Evolutionary conservation across 1,140 invertebrate genomes (phyloP).

Genomic region (Cyclina sinensis): DNA sequence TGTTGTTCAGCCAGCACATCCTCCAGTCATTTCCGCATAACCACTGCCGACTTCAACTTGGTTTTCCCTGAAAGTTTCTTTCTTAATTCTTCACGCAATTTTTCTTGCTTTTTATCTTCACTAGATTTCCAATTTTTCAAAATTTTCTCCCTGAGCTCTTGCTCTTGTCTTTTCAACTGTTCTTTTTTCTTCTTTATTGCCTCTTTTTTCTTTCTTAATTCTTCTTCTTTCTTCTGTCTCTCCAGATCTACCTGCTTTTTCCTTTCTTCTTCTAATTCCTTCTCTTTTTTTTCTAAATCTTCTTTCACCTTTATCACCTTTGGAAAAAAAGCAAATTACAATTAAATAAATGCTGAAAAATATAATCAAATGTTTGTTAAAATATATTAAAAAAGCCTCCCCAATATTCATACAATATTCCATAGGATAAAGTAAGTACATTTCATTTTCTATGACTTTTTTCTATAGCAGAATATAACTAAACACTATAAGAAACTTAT

Average conservation of each 20-base stretch:
- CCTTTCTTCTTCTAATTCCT: constrained; percentile 58
- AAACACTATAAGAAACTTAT: too few relatives aligned
- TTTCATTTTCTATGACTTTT: too few relatives aligned
- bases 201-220: constrained; percentile 46
- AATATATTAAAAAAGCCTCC: too few relatives aligned
- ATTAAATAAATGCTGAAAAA: too few relatives aligned
- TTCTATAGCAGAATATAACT: too few relatives aligned
- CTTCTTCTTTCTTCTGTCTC: constrained; percentile 58
- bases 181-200: constrained; percentile 52
- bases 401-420: too few relatives aligned
- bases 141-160: constrained; percentile 65
- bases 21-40: constrained; percentile 62
- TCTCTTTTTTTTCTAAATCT: constrained; percentile 52
- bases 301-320: constrained; percentile 61
- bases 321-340: too few relatives aligned
- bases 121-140: constrained; percentile 55
- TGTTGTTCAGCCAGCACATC: constrained; percentile 48
- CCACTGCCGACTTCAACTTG: constrained; percentile 62
- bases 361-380: too few relatives aligned
- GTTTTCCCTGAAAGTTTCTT: constrained; percentile 57
- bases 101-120: constrained; percentile 59
- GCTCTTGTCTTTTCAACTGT: constrained; percentile 55
- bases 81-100: constrained; percentile 52
- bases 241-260: constrained; percentile 53
- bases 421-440: too few relatives aligned